These are phyloP conservation scores for Steatornis caripensis DNA, from an alignment of 2,113 vertebrate genomes.

Conservation along the genomic window DNA sequence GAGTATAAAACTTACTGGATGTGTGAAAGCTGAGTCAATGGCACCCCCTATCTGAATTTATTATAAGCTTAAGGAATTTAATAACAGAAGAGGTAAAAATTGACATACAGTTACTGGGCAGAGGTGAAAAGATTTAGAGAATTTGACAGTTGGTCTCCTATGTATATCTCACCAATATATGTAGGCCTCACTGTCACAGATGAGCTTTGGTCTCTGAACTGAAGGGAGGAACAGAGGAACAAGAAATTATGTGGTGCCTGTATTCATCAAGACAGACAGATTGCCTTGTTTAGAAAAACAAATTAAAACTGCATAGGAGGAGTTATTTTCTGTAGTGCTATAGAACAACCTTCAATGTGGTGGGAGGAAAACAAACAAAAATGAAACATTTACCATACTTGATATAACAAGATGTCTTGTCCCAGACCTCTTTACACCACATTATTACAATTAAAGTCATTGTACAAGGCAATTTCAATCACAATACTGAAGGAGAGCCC, in stretches of 20 bases:
- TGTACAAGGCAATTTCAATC: background rate
- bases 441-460: constrained; percentile 1
- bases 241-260: background rate
- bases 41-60: background rate
- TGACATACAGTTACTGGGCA: background rate
- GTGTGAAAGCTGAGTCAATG: background rate
- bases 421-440: background rate
- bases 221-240: background rate
- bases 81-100: background rate
- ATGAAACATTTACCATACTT: background rate
- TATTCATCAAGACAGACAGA: background rate
- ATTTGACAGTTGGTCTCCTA: background rate
- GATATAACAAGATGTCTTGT: background rate
- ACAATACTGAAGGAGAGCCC: background rate
- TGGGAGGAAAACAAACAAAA: background rate
- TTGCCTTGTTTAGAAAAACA: background rate
- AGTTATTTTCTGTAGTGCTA: background rate
- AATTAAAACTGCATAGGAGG: background rate
- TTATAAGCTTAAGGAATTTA: background rate
- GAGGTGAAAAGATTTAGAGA: background rate
- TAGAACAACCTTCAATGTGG: background rate
- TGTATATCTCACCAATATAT: background rate
- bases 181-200: background rate
- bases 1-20: background rate
- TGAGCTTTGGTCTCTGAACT: background rate